Base-by-base conservation (phyloP, 1,140 invertebrate species). In the Lordiphosa clarofinis region DNA sequence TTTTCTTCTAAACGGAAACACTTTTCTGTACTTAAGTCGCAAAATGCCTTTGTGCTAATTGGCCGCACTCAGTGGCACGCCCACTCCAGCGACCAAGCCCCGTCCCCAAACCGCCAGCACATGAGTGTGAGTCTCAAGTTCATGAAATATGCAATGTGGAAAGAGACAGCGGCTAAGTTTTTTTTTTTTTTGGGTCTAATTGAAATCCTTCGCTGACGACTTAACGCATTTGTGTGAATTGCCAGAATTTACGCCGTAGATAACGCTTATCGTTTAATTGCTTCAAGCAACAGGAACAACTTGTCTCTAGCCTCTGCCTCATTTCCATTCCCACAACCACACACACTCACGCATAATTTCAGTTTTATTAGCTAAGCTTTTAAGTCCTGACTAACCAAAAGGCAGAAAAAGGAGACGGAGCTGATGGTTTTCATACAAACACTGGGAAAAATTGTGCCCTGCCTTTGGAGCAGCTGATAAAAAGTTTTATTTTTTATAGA, bases 241-340 rank as follows among this genome's bases (percentile, higher is more conserved):
- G 75, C 68, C 71, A 82, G 43, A 21, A 71, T 71, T 71, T 58
- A 67, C 63, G 67, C 67, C 57, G 53, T 57, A 82, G 76, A 82
- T 82, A 73, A 84, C 54, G 72, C 76, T 84, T 84, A 82, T 82
- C 76, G 72, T 73, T 82, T 82, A 82, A 82, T 82, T 84, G 76
- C 78, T 59, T 42, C 50, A 58, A 82, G 76, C 72, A 82, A 82
- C 78, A 73, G 72, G 76, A 73, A 60, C 36, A 46, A 40, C 38
- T 38, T 33, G 36, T 31, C 36, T 63, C 48, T 49, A 53, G 28
- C 36, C 9, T 38, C 52, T 35, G 35, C 31, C 13, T 21, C 38
- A 36, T 33, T 13, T 44, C 11, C 40, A 33, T 15, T 28, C 12
- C 13, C 28, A 40, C 42, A 54, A 13, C 1, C 50, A 42, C 43